Conservation (phyloP, 2,888 invertebrate species). For the Archips crataeganus region DNA sequence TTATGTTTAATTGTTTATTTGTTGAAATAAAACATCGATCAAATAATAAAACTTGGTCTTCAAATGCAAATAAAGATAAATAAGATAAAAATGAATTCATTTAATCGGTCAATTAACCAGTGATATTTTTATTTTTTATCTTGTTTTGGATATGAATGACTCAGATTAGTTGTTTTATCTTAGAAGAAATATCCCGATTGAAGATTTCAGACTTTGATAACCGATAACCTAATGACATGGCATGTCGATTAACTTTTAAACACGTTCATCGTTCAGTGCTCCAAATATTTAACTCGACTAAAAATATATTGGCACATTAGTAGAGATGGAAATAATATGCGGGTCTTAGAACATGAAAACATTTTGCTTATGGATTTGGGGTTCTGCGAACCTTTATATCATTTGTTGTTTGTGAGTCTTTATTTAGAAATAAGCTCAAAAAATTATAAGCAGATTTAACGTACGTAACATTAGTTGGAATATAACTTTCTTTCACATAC, state of each 20-base stretch:
- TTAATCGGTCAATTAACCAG: conserved; percentile 14
- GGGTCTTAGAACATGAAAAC: neutral
- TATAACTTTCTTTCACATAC: conserved; percentile 20
- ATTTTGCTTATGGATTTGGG: neutral
- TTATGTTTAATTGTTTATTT: neutral
- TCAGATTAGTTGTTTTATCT: conserved; percentile 9
- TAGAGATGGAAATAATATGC: neutral
- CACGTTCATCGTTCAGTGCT: neutral
- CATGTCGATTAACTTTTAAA: neutral
- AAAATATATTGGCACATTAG: no score
- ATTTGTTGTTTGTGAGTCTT: no score
- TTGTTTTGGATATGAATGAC: conserved; percentile 22
- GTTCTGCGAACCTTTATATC: neutral
- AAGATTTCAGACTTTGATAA: conserved; percentile 10
- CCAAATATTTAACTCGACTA: neutral
- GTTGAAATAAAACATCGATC: neutral
- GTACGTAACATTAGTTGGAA: conserved; percentile 4
- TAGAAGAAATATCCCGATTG: neutral
- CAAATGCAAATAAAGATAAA: neutral
- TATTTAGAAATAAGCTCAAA: neutral
- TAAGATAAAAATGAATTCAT: conserved; percentile 4
- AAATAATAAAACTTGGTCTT: neutral
- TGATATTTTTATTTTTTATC: conserved; percentile 10
- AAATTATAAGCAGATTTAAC: neutral
- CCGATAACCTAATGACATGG: neutral